Base-by-base conservation (phyloP, 2,113 vertebrate genomes). In the Pagrus major region DNA sequence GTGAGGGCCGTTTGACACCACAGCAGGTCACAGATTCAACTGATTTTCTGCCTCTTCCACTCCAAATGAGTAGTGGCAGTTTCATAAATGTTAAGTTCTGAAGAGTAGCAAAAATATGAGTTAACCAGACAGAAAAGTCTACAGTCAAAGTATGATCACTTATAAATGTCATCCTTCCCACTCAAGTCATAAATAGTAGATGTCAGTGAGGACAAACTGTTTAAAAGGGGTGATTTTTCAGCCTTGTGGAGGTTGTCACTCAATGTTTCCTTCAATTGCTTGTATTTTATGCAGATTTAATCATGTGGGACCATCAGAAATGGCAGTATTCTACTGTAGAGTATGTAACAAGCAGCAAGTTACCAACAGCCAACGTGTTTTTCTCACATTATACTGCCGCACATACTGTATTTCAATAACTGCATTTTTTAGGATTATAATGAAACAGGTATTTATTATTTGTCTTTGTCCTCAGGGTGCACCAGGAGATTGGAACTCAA, bases 1-100 rank as follows among this genome's bases (percentile, higher is more conserved):
- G n/a, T 77, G 78, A 61, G 71, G 49, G 64, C 60, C 21, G 35
- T 79, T 79, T 83, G 77, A 85, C 86, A 80, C 74, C 74, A 79
- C 21, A 68, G 20, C 84, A 72, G 88, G 77, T 91, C 85, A 87
- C 69, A 35, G 21, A 46, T 16, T 71, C 39, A 47, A 47, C 15
- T 1, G 8, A 77, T 71, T 71, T 75, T 72, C 52, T 31, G 35
- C 80, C 29, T 54, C 35, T n/a, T 52, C 33, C 10, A 6, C 4
- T 18, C 44, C 29, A 59, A 58, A 35, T 70, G 25, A 31, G 14
- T 2, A 23, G 6, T 14, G 21, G 35, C 16, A 23, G 16, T 33
- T 39, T 4, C 14, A 49, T 51, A 11, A 55, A 64, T 56, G 35
- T 68, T 63, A 16, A 20, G 27, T 23, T 74, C 23, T 11, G 47